Evolutionary conservation across 1,140 invertebrate genomes (phyloP).

Genomic region (Drosophila rufa): DNA sequence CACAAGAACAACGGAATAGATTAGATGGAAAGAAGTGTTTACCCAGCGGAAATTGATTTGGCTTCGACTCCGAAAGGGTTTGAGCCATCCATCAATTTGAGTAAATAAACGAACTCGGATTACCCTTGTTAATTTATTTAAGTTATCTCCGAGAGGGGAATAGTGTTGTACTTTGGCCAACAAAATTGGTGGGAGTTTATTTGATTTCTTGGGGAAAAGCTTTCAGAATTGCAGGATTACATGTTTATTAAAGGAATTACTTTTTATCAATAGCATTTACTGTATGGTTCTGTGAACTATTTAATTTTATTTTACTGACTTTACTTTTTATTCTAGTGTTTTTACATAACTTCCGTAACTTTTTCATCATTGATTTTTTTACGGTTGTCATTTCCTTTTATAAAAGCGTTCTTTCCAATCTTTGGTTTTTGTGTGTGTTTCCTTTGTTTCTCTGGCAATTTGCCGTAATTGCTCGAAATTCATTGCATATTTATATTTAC

Average conservation of each 20-base stretch:
- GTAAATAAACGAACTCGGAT: background rate
- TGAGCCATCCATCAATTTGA: conserved; percentile 10
- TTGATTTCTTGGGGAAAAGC: background rate
- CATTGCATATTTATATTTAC: conserved; percentile 34
- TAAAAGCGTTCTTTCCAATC: background rate
- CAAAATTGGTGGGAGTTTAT: background rate
- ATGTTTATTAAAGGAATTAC: background rate
- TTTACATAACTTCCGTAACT: too few relatives aligned
- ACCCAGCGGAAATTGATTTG: conserved; percentile 25
- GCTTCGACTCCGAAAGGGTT: background rate
- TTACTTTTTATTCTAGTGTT: background rate
- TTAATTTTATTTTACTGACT: background rate
- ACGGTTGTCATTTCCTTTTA: background rate
- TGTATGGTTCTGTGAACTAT: too few relatives aligned
- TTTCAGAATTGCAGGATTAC: too few relatives aligned
- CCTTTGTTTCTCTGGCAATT: conserved; percentile 29
- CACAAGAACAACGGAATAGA: conserved; percentile 18
- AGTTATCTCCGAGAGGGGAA: background rate
- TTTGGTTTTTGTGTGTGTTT: background rate
- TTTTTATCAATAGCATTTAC: background rate
- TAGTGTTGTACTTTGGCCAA: background rate
- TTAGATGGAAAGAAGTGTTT: conserved; percentile 17
- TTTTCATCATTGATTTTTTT: background rate
- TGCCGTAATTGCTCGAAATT: conserved; percentile 23
- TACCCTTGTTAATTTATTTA: conserved; percentile 9